phyloP scores from a whole-genome alignment of 2,113 vertebrate genomes.

The Meriones unguiculatus region DNA sequence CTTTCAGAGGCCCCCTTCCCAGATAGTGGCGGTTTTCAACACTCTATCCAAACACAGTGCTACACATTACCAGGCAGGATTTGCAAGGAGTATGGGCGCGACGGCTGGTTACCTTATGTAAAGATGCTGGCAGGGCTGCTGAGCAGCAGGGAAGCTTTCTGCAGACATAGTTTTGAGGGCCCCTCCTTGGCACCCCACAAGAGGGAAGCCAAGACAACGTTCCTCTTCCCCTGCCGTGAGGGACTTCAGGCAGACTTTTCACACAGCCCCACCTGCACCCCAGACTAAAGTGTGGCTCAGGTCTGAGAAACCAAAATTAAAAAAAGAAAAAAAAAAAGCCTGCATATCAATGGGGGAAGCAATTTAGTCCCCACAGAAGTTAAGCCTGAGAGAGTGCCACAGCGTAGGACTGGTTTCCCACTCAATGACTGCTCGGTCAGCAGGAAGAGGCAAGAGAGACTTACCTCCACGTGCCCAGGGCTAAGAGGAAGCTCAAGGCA shows the following conservation, averaged over 20 bases:
- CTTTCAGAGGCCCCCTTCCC: neutral
- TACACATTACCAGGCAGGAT: neutral
- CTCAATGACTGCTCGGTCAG: neutral
- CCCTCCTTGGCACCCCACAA: neutral
- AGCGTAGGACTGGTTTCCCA: constrained; percentile 12
- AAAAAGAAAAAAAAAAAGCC: neutral
- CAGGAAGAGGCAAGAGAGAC: neutral
- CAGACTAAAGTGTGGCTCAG: neutral
- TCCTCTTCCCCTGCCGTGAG: neutral
- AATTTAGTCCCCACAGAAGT: neutral
- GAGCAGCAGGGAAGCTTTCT: neutral
- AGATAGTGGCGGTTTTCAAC: neutral
- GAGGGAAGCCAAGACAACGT: accelerated
- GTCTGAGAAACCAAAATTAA: neutral
- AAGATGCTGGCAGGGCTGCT: neutral
- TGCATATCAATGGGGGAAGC: neutral
- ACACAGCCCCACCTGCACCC: neutral
- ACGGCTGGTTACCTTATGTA: neutral
- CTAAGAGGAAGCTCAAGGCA: neutral
- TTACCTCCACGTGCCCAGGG: neutral
- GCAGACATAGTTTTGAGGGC: neutral
- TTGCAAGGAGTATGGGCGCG: neutral
- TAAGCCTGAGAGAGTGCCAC: neutral
- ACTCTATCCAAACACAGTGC: neutral
- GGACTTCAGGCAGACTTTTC: neutral